phyloP scores from a whole-genome alignment of 2,888 invertebrate genomes.

The Archips xylosteana region DNA sequence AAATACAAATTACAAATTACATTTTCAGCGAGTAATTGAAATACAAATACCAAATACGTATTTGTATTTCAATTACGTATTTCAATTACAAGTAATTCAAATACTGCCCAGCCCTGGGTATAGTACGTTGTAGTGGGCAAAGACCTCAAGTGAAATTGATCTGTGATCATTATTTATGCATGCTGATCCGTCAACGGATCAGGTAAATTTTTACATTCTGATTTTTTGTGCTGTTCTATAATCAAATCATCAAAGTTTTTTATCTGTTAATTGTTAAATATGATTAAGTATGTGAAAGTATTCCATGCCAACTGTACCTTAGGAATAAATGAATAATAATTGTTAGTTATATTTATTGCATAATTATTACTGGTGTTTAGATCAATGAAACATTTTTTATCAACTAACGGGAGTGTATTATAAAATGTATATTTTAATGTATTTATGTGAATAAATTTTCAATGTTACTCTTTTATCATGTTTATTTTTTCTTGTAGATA shows the following conservation, averaged over 20 bases:
- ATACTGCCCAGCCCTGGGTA: too few species aligned
- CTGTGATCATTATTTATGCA: conserved; percentile 27
- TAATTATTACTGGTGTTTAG: neutral
- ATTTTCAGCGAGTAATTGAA: too few species aligned
- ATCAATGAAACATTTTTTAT: neutral
- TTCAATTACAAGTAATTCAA: too few species aligned
- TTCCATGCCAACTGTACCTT: neutral
- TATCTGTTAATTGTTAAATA: neutral
- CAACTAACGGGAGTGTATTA: neutral
- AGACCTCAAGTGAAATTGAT: conserved; percentile 4
- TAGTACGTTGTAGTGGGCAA: too few species aligned
- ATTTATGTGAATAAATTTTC: conserved; percentile 6
- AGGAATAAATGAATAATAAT: neutral
- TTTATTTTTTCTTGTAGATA: neutral
- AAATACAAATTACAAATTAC: too few species aligned
- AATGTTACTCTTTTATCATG: neutral
- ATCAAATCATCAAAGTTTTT: neutral
- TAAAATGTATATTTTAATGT: conserved; percentile 19
- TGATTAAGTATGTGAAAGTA: neutral
- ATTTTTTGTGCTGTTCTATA: neutral
- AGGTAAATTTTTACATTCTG: neutral
- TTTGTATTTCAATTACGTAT: too few species aligned
- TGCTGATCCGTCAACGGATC: neutral
- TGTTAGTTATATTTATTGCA: neutral
- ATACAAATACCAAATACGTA: too few species aligned